Conservation (phyloP, 2,113 vertebrate genomes). For the Brachirus orientalis region DNA sequence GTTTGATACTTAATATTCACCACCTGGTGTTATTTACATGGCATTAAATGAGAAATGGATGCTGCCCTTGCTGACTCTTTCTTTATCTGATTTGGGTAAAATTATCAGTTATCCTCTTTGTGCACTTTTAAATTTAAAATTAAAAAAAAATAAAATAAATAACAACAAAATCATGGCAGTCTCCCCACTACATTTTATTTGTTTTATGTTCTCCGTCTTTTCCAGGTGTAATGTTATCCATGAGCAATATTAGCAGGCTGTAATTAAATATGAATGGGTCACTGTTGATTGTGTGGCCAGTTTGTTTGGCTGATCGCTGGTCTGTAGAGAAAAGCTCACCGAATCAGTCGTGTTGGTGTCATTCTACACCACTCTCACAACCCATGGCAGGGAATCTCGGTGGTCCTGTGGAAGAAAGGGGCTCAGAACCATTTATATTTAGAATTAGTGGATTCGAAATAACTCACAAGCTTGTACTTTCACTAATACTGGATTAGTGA, state of each 20-base stretch:
- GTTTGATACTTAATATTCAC: constrained; percentile 81
- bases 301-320: constrained; percentile 76
- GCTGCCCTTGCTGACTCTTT: constrained; percentile 36
- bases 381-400: constrained; percentile 84
- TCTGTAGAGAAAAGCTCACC: constrained; percentile 76
- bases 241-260: constrained; percentile 70
- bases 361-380: constrained; percentile 77
- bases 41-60: constrained; percentile 62
- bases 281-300: constrained; percentile 80
- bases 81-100: constrained; percentile 35
- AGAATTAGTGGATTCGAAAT: constrained; percentile 95
- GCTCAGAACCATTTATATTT: constrained; percentile 94
- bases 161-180: not conserved
- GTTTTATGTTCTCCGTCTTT: constrained; percentile 41
- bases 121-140: not conserved
- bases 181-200: not conserved
- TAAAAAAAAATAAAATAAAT: not conserved
- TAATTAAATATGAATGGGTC: constrained; percentile 85
- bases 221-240: constrained; percentile 74
- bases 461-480: constrained; percentile 90
- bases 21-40: constrained; percentile 81
- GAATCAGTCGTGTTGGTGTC: constrained; percentile 78
- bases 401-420: constrained; percentile 82
- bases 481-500: constrained; percentile 94
- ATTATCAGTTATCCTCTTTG: constrained; percentile 23